Base-by-base conservation (phyloP, 2,797 vertebrate genomes). In the Rhabdomys pumilio region DNA sequence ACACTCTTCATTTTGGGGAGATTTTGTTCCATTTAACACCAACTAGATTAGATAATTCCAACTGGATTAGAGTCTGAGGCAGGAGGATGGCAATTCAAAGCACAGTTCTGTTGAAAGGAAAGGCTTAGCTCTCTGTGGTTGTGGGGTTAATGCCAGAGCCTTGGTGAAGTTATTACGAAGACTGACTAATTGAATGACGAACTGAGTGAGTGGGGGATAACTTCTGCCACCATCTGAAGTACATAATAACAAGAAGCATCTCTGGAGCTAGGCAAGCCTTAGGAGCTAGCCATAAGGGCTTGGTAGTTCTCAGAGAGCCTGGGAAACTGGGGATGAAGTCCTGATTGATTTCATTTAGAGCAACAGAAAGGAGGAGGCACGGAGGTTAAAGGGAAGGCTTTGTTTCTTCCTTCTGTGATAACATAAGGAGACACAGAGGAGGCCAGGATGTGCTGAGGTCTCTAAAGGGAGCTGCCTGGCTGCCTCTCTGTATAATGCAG, bases 281-380 rank as follows among this genome's bases (percentile, higher is more conserved):
- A 41, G 91, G 90, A 59, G 29, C 63, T n/a, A 81, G 38, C 11
- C 0, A 5, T 22, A 15, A 15, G 86, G 72, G n/a, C 29, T 50
- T 26, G 0, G 1, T 4, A 41, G 55, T 0, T 1, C 75, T 29
- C 44, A 11, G 81, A 90, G 97, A 84, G 96, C 87, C 89, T 84
- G 82, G 94, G 93, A 96, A 57, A 0, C 95, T 81, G 92, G 77
- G 92, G 97, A 87, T 24, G 57, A 97, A 89, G 26, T 83, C 98
- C 96, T 97, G 98, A 98, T 96, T 98, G 98, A 98, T 97, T 97
- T 98, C 98, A 98, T 98, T 98, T 97, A 92, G 94, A 91, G 97
- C 96, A 97, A 98, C 96, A 98, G 98, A 97, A 98, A 98, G 97
- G 96, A 97, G 98, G 97, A 95, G 98, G 93, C 96, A 97, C 0